phyloP scores from a whole-genome alignment of 1,140 invertebrate species.

The Belonocnema kinseyi region DNA sequence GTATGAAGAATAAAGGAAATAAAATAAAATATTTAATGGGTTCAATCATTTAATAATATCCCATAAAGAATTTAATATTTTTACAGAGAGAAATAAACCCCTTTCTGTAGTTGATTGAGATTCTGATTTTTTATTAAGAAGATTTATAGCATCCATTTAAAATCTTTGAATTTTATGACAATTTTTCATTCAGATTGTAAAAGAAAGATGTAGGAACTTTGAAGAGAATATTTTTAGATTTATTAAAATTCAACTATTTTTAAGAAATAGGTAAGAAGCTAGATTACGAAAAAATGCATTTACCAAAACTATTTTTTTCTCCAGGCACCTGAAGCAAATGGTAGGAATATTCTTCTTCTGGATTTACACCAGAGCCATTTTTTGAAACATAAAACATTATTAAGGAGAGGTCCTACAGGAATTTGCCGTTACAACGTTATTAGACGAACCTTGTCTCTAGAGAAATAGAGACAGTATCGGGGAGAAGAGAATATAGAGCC shows the following conservation, averaged over 20 bases:
- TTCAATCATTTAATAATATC: not conserved
- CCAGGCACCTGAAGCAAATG: not conserved
- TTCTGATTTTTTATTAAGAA: no score
- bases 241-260: no score
- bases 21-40: conserved; percentile 14
- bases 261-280: no score
- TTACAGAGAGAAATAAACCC: not conserved
- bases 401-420: conserved; percentile 6
- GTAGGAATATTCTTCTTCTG: not conserved
- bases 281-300: no score
- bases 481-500: conserved; percentile 41
- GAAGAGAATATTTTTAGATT: no score
- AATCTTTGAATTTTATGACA: no score
- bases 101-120: not conserved
- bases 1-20: not conserved
- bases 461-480: conserved; percentile 48
- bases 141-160: no score
- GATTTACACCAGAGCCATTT: conserved; percentile 7
- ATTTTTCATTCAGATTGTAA: no score
- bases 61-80: not conserved
- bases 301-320: no score
- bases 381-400: conserved; percentile 15
- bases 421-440: conserved; percentile 45
- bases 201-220: no score
- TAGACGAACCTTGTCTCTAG: conserved; percentile 52